Base-by-base conservation (phyloP, 2,113 vertebrate species). In the Melanocharis versteri region DNA sequence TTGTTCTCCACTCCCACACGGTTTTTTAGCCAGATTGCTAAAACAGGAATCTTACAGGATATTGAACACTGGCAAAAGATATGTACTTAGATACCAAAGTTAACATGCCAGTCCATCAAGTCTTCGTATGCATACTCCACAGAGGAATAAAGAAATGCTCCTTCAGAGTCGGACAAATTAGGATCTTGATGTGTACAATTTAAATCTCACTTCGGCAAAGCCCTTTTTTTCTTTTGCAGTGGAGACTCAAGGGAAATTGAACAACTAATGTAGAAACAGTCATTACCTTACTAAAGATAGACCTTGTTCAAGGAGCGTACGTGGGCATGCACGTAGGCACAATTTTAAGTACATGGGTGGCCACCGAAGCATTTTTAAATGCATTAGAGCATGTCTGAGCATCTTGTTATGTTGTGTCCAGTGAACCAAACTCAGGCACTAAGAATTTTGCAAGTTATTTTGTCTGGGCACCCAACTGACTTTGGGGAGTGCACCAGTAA, bases 231-330 rank as follows among this genome's bases (percentile, higher is more conserved):
- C 7, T 24, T 92, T 93, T 60, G 45, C 37, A 21, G 27, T 0
- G 2, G 62, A 95, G 37, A 73, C 53, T 53, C 28, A 42, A 83
- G 42, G 58, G 50, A 92, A 93, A 65, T 30, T 47, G 37, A 86
- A 69, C 16, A 83, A 58, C 35, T 61, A 88, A 90, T 22, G 54
- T 61, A 92, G 79, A 92, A 86, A 61, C 18, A 83, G 58, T 66
- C 54, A 57, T 73, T 80, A 86, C 58, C 42, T 90, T 65, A 53
- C 58, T 83, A 93, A 90, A 95, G 83, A 92, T 47, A 94, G 79
- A 28, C 23, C 28, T 47, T 64, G 14, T 89, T 84, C n/a, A 39
- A 75, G 78, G 14, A 79, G 33, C 0, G 0, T 45, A 39, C 0
- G 0, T 78, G 66, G 17, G 9, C 73, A 85, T 1, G 4, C 22